Percentiles rank a stretch among this genome's conserved stretches.
Conservation (phyloP, 1,140 invertebrate species). For the Phocides pigmalion region DNA sequence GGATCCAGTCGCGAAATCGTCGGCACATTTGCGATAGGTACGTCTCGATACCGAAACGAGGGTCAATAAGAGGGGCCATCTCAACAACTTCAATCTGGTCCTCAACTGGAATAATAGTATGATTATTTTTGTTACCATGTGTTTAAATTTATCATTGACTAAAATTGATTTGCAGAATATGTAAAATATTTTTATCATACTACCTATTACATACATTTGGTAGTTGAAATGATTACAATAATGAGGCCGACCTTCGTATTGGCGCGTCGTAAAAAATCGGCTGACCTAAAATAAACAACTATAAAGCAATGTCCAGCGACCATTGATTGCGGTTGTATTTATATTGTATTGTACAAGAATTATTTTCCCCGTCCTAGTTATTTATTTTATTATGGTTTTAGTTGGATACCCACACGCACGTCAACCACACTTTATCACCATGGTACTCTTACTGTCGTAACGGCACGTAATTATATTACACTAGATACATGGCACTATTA, state of each 20-base stretch:
- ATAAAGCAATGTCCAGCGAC: slow-evolving; percentile 53
- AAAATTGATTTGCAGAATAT: no score
- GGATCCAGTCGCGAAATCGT: slow-evolving; percentile 68
- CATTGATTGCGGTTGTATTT: slow-evolving; percentile 51
- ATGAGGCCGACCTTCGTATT: slow-evolving; percentile 59
- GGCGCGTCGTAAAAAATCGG: slow-evolving; percentile 48
- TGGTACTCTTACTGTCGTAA: slow-evolving; percentile 50
- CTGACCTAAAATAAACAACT: slow-evolving; percentile 45
- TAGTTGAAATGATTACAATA: slow-evolving; percentile 54
- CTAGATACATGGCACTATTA: slow-evolving; percentile 58
- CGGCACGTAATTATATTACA: slow-evolving; percentile 57
- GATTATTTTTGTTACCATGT: no score
- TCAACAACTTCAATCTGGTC: slow-evolving; percentile 67
- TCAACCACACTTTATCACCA: slow-evolving; percentile 78
- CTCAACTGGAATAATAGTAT: slow-evolving; percentile 36
- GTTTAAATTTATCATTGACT: no score
- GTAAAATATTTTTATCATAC: no score
- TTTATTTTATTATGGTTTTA: slow-evolving; percentile 63
- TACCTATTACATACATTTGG: no score
- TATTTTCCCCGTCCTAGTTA: slow-evolving; percentile 46
- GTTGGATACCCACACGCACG: slow-evolving; percentile 69
- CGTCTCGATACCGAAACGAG: slow-evolving; percentile 61
- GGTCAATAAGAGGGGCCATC: slow-evolving; percentile 71
- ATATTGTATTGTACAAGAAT: slow-evolving; percentile 37
- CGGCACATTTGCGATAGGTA: slow-evolving; percentile 37